These are phyloP conservation scores for Solenopsis invicta DNA, from an alignment of 1,140 invertebrate genomes.

Conservation along the genomic window DNA sequence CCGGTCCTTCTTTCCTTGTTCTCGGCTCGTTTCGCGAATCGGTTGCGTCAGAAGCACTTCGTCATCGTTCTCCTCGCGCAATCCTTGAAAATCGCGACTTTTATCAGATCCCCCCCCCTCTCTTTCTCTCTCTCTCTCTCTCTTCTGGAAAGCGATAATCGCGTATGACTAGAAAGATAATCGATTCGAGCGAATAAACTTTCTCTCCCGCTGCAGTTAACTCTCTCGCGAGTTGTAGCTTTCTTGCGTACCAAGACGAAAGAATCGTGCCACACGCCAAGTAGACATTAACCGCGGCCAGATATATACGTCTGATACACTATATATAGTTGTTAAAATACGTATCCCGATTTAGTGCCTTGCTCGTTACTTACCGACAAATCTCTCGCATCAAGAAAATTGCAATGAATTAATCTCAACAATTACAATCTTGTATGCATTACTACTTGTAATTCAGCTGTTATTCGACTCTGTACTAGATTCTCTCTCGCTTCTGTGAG, in stretches of 20 bases:
- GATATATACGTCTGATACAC: neutral
- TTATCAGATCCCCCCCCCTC: neutral
- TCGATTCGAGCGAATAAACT: slow-evolving; percentile 46
- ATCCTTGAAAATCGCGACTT: slow-evolving; percentile 29
- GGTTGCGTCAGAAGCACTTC: slow-evolving; percentile 35
- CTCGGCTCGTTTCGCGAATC: slow-evolving; percentile 9
- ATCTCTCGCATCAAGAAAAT: slow-evolving; percentile 17
- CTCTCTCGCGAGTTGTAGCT: slow-evolving; percentile 40
- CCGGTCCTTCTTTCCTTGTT: slow-evolving; percentile 26
- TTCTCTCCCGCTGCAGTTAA: slow-evolving; percentile 47
- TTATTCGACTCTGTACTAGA: neutral
- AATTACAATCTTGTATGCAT: neutral
- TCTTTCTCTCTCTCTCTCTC: no score
- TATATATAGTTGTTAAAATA: slow-evolving; percentile 20
- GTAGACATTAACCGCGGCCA: slow-evolving; percentile 21
- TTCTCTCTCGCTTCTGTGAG: neutral
- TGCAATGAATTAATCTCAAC: slow-evolving; percentile 13
- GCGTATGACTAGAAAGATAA: slow-evolving; percentile 21
- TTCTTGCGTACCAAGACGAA: slow-evolving; percentile 42
- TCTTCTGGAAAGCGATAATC: slow-evolving; percentile 3
- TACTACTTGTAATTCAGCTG: neutral
- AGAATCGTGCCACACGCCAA: slow-evolving; percentile 44
- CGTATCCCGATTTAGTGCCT: slow-evolving; percentile 4
- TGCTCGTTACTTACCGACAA: slow-evolving; percentile 7
- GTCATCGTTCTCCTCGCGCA: slow-evolving; percentile 27